Base-by-base conservation (phyloP, 2,797 vertebrate species). In the Caiman crocodilus region DNA sequence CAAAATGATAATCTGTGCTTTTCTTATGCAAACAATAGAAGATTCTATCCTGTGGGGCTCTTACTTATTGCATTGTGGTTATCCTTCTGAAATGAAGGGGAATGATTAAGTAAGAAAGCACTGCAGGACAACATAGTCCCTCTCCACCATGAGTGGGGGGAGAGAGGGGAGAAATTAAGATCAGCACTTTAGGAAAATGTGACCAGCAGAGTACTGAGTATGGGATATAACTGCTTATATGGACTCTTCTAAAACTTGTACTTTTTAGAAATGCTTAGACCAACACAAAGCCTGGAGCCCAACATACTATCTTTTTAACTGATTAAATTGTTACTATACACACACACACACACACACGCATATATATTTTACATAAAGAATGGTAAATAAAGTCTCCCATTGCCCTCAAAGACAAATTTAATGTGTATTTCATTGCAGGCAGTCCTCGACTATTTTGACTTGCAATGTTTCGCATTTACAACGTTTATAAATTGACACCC, bases 341-440 rank as follows among this genome's bases (percentile, higher is more conserved):
- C 32, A 32, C 32, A 32, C 32, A 32, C 32, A 32, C 32, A 32
- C 32, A 32, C 32, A 32, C 32, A 32, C 32, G 5, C 32, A 32
- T 32, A 32, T 32, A 32, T 32, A 32, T 92, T 83, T 89, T 86
- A 65, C 55, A 89, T 16, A 91, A 95, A 82, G 14, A 15, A 42
- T 85, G 7, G 67, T 23, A 60, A 83, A 93, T 73, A 88, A 89
- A 60, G n/a, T 26, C 20, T 7, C 76, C 79, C 94, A 7, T 13
- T 86, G 81, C 96, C 71, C 63, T 84, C 56, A 87, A 93, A 93
- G 26, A 85, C 35, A 94, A 94, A 95, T 90, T 90, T 89, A 92
- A 93, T 79, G 26, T 90, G 76, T 64, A 84, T 84, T 81, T 57
- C 60, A 79, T 92, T 71, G 8, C 42, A 42, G 42, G 42, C 42